Evolutionary conservation across 2,888 invertebrate genomes (phyloP).

Genomic region (Stictocephala bisonia): DNA sequence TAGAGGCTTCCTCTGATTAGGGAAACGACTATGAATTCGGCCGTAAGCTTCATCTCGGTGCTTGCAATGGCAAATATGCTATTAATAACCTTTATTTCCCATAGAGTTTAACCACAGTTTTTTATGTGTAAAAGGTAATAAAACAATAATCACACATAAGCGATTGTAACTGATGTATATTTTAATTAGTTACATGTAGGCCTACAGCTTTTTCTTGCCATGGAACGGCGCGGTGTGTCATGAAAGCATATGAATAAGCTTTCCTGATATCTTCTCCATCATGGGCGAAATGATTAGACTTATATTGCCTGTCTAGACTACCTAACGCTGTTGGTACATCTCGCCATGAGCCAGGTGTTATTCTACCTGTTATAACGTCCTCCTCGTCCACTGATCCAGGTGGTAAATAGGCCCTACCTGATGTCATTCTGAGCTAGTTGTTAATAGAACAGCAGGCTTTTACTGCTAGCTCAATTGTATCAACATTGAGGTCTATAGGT

Average conservation of each 20-base stretch:
- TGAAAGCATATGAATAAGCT: constrained; percentile 23
- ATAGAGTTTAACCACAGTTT: too few species aligned
- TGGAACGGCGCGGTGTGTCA: constrained; percentile 11
- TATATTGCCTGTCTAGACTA: neutral
- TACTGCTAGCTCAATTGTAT: too few species aligned
- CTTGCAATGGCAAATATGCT: too few species aligned
- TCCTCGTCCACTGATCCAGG: constrained; percentile 44
- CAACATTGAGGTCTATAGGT: too few species aligned
- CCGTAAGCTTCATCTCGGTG: too few species aligned
- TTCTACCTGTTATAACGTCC: constrained; percentile 29
- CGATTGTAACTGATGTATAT: too few species aligned
- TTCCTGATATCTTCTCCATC: constrained; percentile 32
- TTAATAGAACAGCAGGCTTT: constrained; percentile 33
- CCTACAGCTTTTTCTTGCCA: constrained; percentile 34
- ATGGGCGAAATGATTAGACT: constrained; percentile 9
- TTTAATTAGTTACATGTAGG: too few species aligned
- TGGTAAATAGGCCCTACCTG: constrained; percentile 23
- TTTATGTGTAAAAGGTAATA: too few species aligned
- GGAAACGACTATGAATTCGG: too few species aligned
- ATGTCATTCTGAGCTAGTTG: constrained; percentile 44
- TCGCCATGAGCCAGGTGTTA: constrained; percentile 28
- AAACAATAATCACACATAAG: too few species aligned
- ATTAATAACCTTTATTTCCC: too few species aligned
- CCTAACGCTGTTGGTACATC: neutral
- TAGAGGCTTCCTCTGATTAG: too few species aligned